phyloP scores from a whole-genome alignment of 1,140 invertebrate species.

The honey bee (Apis mellifera) region Amel_HAv3.1 CM009938.2:6445001-6445500 shows the following conservation, averaged over 20 bases:
- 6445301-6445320: neutral
- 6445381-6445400: neutral
- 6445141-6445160: neutral
- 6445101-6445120: constrained; percentile 18
- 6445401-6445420: neutral
- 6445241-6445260: neutral
- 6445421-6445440: neutral
- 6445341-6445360: too few species aligned
- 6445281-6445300: neutral
- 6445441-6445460: neutral
- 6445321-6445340: neutral
- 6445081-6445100: constrained; percentile 44
- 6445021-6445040: neutral
- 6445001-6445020: neutral
- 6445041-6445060: neutral
- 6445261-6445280: too few species aligned
- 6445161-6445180: neutral
- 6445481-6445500: neutral
- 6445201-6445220: neutral
- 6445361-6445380: neutral
- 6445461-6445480: neutral
- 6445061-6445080: constrained; percentile 44
- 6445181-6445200: neutral
- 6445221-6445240: neutral
- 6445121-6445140: constrained; percentile 36